Conservation (phyloP, 2,113 vertebrate genomes). For the Lichenostomus cassidix region DNA sequence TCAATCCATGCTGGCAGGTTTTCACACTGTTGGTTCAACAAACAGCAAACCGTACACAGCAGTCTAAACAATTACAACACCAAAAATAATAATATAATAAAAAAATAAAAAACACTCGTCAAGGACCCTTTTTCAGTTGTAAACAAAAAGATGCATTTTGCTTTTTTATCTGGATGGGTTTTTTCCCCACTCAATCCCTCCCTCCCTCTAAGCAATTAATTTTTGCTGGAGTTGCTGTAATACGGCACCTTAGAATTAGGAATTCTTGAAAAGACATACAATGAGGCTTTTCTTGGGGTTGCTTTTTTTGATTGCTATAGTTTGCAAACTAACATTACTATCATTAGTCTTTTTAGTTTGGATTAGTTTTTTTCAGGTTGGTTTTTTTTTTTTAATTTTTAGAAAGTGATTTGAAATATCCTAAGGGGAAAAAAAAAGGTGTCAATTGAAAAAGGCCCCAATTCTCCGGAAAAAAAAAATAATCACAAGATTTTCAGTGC, state of each 20-base stretch:
- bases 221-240: slow-evolving; percentile 70
- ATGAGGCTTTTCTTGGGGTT: slow-evolving; percentile 72
- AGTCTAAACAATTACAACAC: slow-evolving; percentile 87
- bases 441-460: slow-evolving; percentile 87
- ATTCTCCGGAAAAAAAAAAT: slow-evolving; percentile 78
- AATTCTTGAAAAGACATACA: slow-evolving; percentile 69
- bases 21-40: slow-evolving; percentile 88
- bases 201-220: slow-evolving; percentile 57
- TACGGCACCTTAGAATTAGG: slow-evolving; percentile 72
- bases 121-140: slow-evolving; percentile 89
- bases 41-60: slow-evolving; percentile 89
- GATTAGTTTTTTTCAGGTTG: not conserved
- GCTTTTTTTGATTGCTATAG: slow-evolving; percentile 67
- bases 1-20: slow-evolving; percentile 88
- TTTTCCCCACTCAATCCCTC: slow-evolving; percentile 61
- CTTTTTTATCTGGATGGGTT: slow-evolving; percentile 64
- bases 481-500: slow-evolving; percentile 82
- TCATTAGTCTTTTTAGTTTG: slow-evolving; percentile 49
- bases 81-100: slow-evolving; percentile 81
- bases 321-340: slow-evolving; percentile 65
- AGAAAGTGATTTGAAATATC: slow-evolving; percentile 71
- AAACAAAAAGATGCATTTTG: slow-evolving; percentile 81
- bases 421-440: slow-evolving; percentile 70
- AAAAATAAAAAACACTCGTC: slow-evolving; percentile 80
- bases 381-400: slow-evolving; percentile 60